Evolutionary conservation across 2,888 invertebrate species (phyloP).

Genomic region (Acanthococcus lagerstroemiae): DNA sequence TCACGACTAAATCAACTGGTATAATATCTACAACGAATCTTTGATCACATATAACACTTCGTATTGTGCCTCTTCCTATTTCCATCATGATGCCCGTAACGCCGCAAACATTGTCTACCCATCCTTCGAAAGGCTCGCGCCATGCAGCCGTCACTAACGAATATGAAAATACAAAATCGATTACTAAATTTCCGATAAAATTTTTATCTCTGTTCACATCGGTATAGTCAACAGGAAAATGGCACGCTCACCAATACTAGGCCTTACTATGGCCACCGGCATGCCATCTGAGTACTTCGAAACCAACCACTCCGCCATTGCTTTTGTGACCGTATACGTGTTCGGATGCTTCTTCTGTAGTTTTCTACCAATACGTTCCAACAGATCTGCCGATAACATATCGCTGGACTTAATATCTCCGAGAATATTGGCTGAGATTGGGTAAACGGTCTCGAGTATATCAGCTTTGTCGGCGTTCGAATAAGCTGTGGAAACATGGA

Average conservation of each 20-base stretch:
- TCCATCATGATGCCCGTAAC: conserved; percentile 46
- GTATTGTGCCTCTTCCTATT: conserved; percentile 62
- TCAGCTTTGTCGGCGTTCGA: conserved; percentile 49
- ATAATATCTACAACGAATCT: conserved; percentile 73
- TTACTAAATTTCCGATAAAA: background rate
- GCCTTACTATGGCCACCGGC: conserved; percentile 57
- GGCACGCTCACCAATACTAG: conserved; percentile 49
- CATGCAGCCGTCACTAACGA: conserved; percentile 42
- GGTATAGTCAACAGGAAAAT: background rate
- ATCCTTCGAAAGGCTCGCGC: conserved; percentile 45
- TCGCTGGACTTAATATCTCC: conserved; percentile 46
- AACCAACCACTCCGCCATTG: conserved; percentile 56
- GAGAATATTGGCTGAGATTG: conserved; percentile 40
- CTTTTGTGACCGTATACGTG: conserved; percentile 65
- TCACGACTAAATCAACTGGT: conserved; percentile 85
- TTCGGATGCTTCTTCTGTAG: conserved; percentile 49
- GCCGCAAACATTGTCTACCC: conserved; percentile 54
- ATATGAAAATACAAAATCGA: background rate
- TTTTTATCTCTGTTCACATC: background rate
- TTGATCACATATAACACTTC: conserved; percentile 64
- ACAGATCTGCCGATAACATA: conserved; percentile 43
- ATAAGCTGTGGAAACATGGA: conserved; percentile 81
- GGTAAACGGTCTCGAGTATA: conserved; percentile 46
- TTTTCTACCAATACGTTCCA: conserved; percentile 44
- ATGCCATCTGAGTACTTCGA: conserved; percentile 49